A percentile compares a stretch with the other conserved stretches of the same genome.
Evolutionary conservation across 1,140 invertebrate species (phyloP).

Genomic region (Sitodiplosis mosellana): DNA sequence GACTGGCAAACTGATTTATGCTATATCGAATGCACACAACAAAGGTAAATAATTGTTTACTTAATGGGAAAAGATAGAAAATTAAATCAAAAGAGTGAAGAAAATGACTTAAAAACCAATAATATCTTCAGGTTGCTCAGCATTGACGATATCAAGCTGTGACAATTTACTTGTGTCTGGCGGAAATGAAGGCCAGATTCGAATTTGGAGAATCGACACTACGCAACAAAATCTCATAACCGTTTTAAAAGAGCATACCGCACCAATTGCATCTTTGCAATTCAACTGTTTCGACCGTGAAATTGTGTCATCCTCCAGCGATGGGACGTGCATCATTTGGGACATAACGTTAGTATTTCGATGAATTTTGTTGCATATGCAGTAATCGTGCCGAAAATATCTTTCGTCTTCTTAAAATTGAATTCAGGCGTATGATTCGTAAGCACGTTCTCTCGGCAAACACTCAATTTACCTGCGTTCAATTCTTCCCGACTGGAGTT

Average conservation of each 20-base stretch:
- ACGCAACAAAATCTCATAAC: constrained; percentile 40
- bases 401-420: background rate
- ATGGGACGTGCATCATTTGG: constrained; percentile 87
- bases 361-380: background rate
- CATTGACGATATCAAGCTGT: constrained; percentile 46
- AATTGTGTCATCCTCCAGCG: constrained; percentile 68
- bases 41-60: constrained; percentile 43
- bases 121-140: constrained; percentile 12
- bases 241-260: constrained; percentile 76
- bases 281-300: constrained; percentile 55
- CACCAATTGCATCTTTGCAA: constrained; percentile 61
- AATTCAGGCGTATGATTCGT: constrained; percentile 39
- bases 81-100: background rate
- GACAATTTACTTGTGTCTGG: constrained; percentile 61
- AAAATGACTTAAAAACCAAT: background rate
- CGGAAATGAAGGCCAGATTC: constrained; percentile 67
- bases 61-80: background rate
- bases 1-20: constrained; percentile 57
- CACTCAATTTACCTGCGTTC: constrained; percentile 68
- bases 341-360: constrained; percentile 40
- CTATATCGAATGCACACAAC: constrained; percentile 69
- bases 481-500: constrained; percentile 55
- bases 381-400: background rate
- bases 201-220: constrained; percentile 51
- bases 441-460: constrained; percentile 72